Evolutionary conservation across 2,797 vertebrate genomes (phyloP).

Genomic region (Trachurus trachurus): DNA sequence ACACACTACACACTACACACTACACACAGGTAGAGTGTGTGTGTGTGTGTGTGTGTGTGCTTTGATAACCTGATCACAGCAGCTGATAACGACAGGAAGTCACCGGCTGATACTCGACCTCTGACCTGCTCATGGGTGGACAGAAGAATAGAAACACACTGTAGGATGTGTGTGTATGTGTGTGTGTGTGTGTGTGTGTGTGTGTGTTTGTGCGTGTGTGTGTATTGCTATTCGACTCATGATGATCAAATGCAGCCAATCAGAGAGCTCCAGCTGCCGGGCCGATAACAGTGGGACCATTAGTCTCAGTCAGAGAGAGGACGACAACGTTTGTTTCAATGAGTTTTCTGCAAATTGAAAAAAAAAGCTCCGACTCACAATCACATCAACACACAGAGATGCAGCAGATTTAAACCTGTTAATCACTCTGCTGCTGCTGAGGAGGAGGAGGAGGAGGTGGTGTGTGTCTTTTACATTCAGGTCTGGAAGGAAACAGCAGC

Average conservation of each 20-base stretch:
- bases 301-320: background rate
- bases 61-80: constrained; percentile 60
- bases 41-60: background rate
- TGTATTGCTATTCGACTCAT: background rate
- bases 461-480: background rate
- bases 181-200: too few species aligned
- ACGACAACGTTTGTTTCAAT: background rate
- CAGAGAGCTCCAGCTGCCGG: background rate
- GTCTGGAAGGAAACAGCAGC: too few species aligned
- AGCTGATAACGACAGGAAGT: constrained; percentile 25
- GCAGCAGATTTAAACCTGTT: background rate
- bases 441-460: too few species aligned
- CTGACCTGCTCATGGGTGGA: background rate
- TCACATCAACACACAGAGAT: background rate
- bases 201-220: too few species aligned
- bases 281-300: background rate
- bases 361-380: background rate
- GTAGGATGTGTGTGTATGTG: too few species aligned
- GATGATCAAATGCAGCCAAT: background rate
- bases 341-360: background rate
- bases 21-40: background rate
- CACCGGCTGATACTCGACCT: constrained; percentile 1
- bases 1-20: constrained; percentile 15
- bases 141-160: constrained; percentile 10
- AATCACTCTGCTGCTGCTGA: background rate